Percentiles rank a stretch among this genome's conserved stretches.
These are phyloP conservation scores for Hypolimnas misippus DNA, from an alignment of 2,888 invertebrate species.

Conservation along the genomic window DNA sequence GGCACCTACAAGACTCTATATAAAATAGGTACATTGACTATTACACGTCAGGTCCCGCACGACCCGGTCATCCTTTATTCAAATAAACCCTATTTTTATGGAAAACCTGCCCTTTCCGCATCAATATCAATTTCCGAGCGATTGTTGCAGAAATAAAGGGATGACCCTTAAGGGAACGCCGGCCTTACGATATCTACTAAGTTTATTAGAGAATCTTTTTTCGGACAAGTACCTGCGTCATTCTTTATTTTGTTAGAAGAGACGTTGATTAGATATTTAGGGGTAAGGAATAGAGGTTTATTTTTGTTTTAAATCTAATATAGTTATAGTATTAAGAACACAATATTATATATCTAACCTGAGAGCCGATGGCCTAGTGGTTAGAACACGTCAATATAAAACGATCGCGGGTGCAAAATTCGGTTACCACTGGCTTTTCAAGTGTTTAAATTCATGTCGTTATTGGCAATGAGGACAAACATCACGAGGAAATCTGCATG, in stretches of 20 bases:
- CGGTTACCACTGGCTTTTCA: too few species aligned
- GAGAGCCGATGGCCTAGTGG: too few species aligned
- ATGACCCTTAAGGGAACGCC: constrained; percentile 80
- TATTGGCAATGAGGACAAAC: too few species aligned
- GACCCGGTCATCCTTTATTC: constrained; percentile 81
- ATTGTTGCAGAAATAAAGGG: constrained; percentile 84
- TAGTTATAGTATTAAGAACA: too few species aligned
- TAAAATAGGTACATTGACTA: constrained; percentile 71
- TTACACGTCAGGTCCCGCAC: constrained; percentile 69
- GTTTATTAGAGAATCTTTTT: constrained; percentile 76
- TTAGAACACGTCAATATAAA: too few species aligned
- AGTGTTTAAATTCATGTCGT: too few species aligned
- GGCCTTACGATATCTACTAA: constrained; percentile 70
- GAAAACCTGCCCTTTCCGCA: constrained; percentile 83
- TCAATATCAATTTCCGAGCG: constrained; percentile 84
- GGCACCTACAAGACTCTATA: constrained; percentile 64
- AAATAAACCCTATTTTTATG: constrained; percentile 85
- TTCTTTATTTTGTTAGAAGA: constrained; percentile 46
- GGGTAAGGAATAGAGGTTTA: constrained; percentile 6
- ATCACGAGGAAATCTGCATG: too few species aligned
- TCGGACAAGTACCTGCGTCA: constrained; percentile 51
- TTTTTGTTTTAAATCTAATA: too few species aligned
- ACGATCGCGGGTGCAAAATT: too few species aligned
- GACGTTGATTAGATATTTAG: constrained; percentile 28
- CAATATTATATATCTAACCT: too few species aligned